Evolutionary conservation across 2,797 vertebrate species (phyloP).

Genomic region (Choloepus didactylus): DNA sequence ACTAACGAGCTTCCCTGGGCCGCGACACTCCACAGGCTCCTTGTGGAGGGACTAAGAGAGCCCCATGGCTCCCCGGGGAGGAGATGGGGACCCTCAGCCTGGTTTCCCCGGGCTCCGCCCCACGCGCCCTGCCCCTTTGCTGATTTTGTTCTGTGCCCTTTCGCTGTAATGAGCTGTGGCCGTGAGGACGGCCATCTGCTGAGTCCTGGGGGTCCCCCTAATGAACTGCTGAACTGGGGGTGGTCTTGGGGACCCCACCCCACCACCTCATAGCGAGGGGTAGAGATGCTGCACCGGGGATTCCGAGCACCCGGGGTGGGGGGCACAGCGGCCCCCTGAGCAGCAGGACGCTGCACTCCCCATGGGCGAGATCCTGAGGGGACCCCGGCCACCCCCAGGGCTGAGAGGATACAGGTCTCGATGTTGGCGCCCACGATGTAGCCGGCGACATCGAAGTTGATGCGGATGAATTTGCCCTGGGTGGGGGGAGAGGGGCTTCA

Average conservation of each 20-base stretch:
- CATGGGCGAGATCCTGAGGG: no score
- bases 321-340: no score
- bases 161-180: no score
- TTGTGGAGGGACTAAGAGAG: background rate
- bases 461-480: slow-evolving; percentile 97
- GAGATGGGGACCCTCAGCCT: background rate
- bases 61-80: rapidly evolving
- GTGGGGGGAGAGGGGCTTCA: no score
- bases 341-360: no score
- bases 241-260: background rate
- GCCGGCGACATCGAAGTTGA: slow-evolving; percentile 95
- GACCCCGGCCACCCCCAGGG: rapidly evolving
- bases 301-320: background rate
- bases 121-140: no score
- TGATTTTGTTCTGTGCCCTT: no score
- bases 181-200: background rate
- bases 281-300: background rate
- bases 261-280: rapidly evolving
- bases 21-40: rapidly evolving
- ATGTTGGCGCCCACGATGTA: slow-evolving; percentile 98
- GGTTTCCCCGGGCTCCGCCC: background rate
- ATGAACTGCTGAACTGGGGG: no score
- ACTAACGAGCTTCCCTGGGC: background rate
- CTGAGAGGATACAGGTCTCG: slow-evolving; percentile 95
- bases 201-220: no score